Evolutionary conservation across 1,140 invertebrate species (phyloP).

Genomic region (Anadara kagoshimensis): DNA sequence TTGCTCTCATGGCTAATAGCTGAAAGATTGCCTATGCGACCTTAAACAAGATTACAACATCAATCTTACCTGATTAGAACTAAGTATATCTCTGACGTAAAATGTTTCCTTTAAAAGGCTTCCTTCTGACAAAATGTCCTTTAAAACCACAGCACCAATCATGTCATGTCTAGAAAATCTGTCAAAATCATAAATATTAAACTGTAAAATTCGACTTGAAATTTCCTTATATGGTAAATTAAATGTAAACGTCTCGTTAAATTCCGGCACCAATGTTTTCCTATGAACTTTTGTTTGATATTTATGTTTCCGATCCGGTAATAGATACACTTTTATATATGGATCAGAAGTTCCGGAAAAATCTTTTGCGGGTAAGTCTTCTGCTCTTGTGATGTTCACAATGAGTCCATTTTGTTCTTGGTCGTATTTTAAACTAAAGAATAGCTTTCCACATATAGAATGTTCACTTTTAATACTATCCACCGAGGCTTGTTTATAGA

Average conservation of each 20-base stretch:
- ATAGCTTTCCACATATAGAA: conserved; percentile 84
- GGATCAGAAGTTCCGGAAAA: conserved; percentile 90
- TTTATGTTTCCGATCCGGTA: conserved; percentile 90
- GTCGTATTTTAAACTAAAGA: conserved; percentile 86
- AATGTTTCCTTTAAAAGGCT: conserved; percentile 85
- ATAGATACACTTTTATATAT: conserved; percentile 88
- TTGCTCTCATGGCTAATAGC: too few species aligned
- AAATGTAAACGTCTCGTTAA: conserved; percentile 91
- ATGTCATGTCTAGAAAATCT: conserved; percentile 91
- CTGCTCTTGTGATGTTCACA: conserved; percentile 78
- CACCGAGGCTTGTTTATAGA: conserved; percentile 85
- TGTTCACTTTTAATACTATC: conserved; percentile 82
- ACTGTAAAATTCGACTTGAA: conserved; percentile 83
- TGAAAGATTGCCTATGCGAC: too few species aligned
- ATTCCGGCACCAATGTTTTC: conserved; percentile 90
- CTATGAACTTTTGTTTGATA: conserved; percentile 87
- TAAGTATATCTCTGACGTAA: conserved; percentile 87
- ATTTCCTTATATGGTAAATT: conserved; percentile 84
- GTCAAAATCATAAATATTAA: conserved; percentile 93
- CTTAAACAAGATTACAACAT: too few species aligned
- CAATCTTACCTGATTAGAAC: conserved; percentile 83
- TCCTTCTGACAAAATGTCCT: conserved; percentile 69
- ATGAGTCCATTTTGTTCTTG: conserved; percentile 84
- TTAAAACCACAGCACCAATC: conserved; percentile 88
- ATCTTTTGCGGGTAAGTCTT: conserved; percentile 87